Evolutionary conservation across 2,113 vertebrate genomes (phyloP).

Genomic region (Sceloporus undulatus): DNA sequence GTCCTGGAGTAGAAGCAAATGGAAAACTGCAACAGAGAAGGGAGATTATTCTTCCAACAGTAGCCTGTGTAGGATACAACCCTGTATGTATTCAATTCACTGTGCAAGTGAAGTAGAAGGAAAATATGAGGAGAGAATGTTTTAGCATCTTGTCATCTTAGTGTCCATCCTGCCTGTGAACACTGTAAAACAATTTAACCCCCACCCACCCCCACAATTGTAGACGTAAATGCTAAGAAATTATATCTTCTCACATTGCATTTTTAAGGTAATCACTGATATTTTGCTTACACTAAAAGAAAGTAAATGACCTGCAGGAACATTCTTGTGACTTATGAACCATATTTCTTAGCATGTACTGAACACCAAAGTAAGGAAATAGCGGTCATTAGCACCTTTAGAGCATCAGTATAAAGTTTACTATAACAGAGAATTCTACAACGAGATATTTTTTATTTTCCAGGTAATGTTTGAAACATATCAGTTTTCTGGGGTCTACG

Average conservation of each 20-base stretch:
- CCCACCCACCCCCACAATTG: neutral
- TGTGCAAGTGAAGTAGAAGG: neutral
- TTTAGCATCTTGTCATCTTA: neutral
- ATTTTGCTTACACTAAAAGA: neutral
- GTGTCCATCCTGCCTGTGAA: neutral
- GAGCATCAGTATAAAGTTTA: neutral
- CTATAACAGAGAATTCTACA: neutral
- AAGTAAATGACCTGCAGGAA: neutral
- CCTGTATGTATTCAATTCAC: too few relatives aligned
- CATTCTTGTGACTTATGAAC: neutral
- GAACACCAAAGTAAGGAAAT: neutral
- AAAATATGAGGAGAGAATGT: neutral
- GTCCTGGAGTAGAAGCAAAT: too few relatives aligned
- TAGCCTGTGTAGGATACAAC: too few relatives aligned
- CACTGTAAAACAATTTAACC: neutral
- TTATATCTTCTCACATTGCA: neutral
- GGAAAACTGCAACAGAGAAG: too few relatives aligned
- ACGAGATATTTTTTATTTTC: conserved; percentile 46
- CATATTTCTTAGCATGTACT: too few relatives aligned
- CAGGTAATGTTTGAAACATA: conserved; percentile 99
- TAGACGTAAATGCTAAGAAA: neutral
- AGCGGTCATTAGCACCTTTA: neutral
- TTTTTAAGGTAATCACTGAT: neutral
- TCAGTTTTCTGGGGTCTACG: conserved; percentile 96
- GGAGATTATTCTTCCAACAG: too few relatives aligned